Conservation (phyloP, 2,797 vertebrate species). For the Rhabdomys pumilio region DNA sequence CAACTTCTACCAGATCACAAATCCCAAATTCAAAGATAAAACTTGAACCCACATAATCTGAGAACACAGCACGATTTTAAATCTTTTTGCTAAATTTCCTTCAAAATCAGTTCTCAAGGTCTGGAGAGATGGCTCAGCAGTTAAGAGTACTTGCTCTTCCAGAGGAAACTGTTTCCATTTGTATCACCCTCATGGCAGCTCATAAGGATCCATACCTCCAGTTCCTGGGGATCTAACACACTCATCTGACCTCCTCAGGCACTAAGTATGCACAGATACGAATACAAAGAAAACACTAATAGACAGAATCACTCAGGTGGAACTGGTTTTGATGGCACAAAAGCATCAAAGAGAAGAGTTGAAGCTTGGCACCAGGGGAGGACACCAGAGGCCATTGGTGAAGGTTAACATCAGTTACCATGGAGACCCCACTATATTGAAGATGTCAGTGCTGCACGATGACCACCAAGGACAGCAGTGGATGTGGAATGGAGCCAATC, state of each 20-base stretch:
- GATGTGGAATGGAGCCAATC: not conserved
- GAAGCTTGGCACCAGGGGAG: not conserved
- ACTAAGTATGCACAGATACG: not conserved
- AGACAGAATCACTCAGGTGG: not conserved
- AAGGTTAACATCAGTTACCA: not conserved
- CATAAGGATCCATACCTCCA: not conserved
- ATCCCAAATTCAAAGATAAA: not conserved
- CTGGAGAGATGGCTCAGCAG: not conserved
- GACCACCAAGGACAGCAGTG: not conserved
- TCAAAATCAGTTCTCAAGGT: not conserved
- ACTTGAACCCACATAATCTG: not conserved
- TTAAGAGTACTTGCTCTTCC: not conserved
- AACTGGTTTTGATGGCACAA: not conserved
- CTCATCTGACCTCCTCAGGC: not conserved
- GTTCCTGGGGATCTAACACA: not conserved
- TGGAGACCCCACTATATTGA: not conserved
- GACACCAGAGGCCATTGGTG: not conserved
- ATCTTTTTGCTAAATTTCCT: not conserved
- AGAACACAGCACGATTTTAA: not conserved
- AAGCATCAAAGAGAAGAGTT: not conserved
- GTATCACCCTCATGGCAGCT: no score
- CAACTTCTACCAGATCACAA: not conserved
- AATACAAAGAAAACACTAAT: not conserved
- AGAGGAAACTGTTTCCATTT: not conserved
- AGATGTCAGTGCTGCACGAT: not conserved